A percentile compares a stretch with the other conserved stretches of the same genome.
phyloP scores from a whole-genome alignment of 2,113 vertebrate genomes.

The Eira barbara region DNA sequence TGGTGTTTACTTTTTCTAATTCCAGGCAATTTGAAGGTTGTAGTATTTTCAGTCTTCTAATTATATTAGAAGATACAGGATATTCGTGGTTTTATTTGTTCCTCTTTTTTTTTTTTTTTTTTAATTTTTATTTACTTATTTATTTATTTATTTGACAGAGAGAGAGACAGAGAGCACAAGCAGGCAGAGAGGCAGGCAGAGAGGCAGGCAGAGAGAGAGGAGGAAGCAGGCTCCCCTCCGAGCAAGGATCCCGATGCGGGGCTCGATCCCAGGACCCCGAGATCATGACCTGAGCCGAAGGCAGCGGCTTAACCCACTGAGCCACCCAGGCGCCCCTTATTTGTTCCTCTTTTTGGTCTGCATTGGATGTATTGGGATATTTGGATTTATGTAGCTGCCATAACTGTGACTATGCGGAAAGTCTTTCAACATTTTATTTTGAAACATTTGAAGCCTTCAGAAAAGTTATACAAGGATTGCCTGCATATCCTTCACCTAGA shows the following conservation, averaged over 20 bases:
- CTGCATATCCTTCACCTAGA: neutral
- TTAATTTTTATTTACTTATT: too few species aligned
- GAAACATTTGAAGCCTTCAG: neutral
- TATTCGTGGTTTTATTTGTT: neutral
- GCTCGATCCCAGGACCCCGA: too few species aligned
- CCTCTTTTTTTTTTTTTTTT: too few species aligned
- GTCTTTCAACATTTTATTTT: neutral
- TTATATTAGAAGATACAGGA: neutral
- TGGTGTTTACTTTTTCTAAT: neutral
- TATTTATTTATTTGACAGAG: too few species aligned
- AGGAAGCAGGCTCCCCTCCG: too few species aligned
- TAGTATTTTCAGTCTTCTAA: slow-evolving; percentile 1
- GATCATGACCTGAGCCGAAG: too few species aligned
- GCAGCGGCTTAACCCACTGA: too few species aligned
- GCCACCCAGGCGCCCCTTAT: too few species aligned
- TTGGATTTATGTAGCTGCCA: neutral
- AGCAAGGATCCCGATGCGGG: too few species aligned
- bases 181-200: too few species aligned
- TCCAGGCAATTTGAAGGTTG: neutral
- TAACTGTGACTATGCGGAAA: neutral
- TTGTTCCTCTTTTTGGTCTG: neutral
- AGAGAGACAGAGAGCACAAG: too few species aligned
- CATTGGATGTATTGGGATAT: neutral
- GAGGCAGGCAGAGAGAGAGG: too few species aligned
- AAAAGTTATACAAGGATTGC: neutral